Conservation (phyloP, 2,113 vertebrate genomes). For the Centropus unirufus region DNA sequence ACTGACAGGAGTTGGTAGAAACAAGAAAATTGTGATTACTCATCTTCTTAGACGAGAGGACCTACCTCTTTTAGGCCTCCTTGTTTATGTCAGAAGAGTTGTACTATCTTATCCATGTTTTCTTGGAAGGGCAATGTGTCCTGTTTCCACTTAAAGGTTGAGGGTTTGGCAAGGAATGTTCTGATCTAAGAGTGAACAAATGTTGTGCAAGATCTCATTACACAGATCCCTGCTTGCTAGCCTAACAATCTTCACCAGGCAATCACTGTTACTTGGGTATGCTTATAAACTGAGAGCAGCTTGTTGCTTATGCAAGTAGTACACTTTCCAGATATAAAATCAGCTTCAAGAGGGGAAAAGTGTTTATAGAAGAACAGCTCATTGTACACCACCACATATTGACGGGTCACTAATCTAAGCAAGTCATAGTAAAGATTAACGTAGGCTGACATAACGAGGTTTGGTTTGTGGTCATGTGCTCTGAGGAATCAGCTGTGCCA, state of each 20-base stretch:
- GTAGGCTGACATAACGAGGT: not conserved
- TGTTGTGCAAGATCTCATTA: conserved; percentile 34
- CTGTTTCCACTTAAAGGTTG: conserved; percentile 24
- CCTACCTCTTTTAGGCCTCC: not conserved
- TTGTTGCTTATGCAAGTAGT: not conserved
- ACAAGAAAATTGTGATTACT: not conserved
- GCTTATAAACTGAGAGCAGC: not conserved
- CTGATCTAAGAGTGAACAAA: conserved; percentile 14
- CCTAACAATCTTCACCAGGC: not conserved
- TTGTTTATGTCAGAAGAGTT: not conserved
- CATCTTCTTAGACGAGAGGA: not conserved
- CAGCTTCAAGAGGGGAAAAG: not conserved
- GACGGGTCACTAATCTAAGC: not conserved
- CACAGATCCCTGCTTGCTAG: not conserved
- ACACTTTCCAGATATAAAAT: not conserved
- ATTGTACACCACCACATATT: not conserved
- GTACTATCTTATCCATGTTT: not conserved
- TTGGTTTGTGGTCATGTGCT: not conserved
- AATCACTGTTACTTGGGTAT: not conserved
- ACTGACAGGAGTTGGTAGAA: not conserved
- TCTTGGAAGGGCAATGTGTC: conserved; percentile 6
- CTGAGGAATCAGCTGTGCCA: not conserved
- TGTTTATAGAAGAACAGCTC: not conserved
- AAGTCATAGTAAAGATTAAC: not conserved
- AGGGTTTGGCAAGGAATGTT: conserved; percentile 24